phyloP scores from a whole-genome alignment of 2,888 invertebrate genomes.

The Julus scanicus region DNA sequence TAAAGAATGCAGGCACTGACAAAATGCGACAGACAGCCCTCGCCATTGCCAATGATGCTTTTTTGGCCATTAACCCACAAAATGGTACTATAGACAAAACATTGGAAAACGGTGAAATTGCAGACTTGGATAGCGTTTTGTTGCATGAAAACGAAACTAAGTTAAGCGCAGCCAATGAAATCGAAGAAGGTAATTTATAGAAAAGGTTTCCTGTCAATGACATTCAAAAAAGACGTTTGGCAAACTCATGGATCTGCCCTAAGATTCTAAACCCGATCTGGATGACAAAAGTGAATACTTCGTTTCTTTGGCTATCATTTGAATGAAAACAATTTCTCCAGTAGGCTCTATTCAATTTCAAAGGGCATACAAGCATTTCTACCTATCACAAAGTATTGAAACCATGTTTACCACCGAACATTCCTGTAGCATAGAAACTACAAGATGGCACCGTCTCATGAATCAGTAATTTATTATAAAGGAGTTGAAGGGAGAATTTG shows the following conservation, averaged over 20 bases:
- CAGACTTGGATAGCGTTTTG: not conserved
- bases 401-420: no score
- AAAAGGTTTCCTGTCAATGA: not conserved
- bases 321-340: not conserved
- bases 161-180: slow-evolving; percentile 11
- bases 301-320: not conserved
- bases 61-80: slow-evolving; percentile 34
- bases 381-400: no score
- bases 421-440: not conserved
- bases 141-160: slow-evolving; percentile 13
- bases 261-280: not conserved
- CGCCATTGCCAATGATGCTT: slow-evolving; percentile 40
- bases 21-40: slow-evolving; percentile 25
- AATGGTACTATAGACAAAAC: slow-evolving; percentile 19
- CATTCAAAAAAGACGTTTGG: not conserved
- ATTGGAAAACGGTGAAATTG: not conserved
- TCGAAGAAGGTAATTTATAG: not conserved
- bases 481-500: not conserved
- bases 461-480: not conserved
- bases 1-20: not conserved
- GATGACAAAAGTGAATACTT: not conserved
- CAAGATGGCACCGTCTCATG: not conserved
- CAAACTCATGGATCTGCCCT: slow-evolving; percentile 2
- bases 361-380: no score
- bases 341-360: not conserved